Conservation (phyloP, 2,888 invertebrate genomes). For the Eustalomyia histrio region DNA sequence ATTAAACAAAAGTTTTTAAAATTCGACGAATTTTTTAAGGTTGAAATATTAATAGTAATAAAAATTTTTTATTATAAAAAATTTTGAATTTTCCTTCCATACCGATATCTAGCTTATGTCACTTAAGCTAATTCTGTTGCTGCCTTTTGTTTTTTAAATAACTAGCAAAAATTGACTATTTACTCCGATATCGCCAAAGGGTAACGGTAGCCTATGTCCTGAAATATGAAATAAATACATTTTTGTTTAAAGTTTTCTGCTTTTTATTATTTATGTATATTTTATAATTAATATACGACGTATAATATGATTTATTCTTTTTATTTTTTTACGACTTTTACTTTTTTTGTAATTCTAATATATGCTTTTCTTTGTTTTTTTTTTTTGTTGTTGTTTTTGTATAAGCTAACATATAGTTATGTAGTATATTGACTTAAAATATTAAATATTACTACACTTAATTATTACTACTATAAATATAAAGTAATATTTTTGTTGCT, state of each 20-base stretch:
- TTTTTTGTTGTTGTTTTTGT: no score
- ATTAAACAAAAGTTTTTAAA: no score
- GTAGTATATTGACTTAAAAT: slow-evolving; percentile 56
- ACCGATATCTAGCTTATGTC: no score
- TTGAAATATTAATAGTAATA: no score
- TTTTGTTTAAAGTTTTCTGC: slow-evolving; percentile 13
- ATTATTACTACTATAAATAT: slow-evolving; percentile 45
- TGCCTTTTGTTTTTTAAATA: no score
- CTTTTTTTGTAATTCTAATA: slow-evolving; percentile 42
- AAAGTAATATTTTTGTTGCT: slow-evolving; percentile 56
- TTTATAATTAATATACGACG: slow-evolving; percentile 60
- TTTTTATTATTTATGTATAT: slow-evolving; percentile 55
- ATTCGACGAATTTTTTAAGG: no score
- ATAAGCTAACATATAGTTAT: slow-evolving; percentile 61
- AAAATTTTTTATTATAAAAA: no score
- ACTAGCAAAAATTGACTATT: no score
- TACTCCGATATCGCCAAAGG: no score
- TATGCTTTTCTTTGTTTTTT: slow-evolving; percentile 45
- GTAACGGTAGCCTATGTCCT: no score
- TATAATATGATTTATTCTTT: slow-evolving; percentile 49
- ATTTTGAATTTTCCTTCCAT: no score
- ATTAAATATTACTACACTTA: slow-evolving; percentile 43
- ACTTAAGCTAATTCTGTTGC: no score
- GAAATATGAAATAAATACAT: neutral
- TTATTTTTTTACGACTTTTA: slow-evolving; percentile 33